Evolutionary conservation across 2,888 invertebrate genomes (phyloP).

Genomic region (Conops quadrifasciatus): DNA sequence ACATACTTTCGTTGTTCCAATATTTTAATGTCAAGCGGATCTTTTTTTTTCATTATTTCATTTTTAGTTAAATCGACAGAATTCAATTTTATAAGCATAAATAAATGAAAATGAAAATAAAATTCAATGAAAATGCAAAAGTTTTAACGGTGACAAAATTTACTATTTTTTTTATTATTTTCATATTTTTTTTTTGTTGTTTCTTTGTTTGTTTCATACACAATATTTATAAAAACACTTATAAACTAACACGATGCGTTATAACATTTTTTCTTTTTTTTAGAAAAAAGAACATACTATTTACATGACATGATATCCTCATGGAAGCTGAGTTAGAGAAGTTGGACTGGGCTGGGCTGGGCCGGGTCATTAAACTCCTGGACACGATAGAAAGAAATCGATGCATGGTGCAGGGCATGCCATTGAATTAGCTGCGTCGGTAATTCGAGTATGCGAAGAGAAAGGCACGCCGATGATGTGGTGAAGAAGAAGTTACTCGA

Average conservation of each 20-base stretch:
- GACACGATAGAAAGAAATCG: slow-evolving; percentile 14
- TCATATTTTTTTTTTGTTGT: slow-evolving; percentile 62
- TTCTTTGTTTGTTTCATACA: slow-evolving; percentile 64
- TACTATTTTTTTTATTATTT: slow-evolving; percentile 65
- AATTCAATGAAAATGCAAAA: slow-evolving; percentile 15
- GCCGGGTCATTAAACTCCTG: neutral
- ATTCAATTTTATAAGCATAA: neutral
- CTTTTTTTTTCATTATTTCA: neutral
- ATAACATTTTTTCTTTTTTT: slow-evolving; percentile 49
- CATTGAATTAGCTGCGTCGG: slow-evolving; percentile 20
- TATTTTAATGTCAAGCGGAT: no score
- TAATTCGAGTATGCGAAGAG: slow-evolving; percentile 26
- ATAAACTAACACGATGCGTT: slow-evolving; percentile 60
- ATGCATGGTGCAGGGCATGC: slow-evolving; percentile 1
- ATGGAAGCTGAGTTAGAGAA: slow-evolving; percentile 34
- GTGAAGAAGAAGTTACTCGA: slow-evolving; percentile 28
- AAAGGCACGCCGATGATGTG: slow-evolving; percentile 20
- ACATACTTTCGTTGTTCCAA: no score
- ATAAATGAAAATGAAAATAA: neutral
- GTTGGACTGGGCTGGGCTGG: neutral
- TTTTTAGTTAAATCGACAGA: no score
- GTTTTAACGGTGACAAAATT: slow-evolving; percentile 65
- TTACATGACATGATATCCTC: slow-evolving; percentile 34
- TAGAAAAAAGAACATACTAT: slow-evolving; percentile 32
- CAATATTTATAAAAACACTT: slow-evolving; percentile 61